Conservation (phyloP, 2,888 invertebrate genomes). For the Physocephala rufipes region DNA sequence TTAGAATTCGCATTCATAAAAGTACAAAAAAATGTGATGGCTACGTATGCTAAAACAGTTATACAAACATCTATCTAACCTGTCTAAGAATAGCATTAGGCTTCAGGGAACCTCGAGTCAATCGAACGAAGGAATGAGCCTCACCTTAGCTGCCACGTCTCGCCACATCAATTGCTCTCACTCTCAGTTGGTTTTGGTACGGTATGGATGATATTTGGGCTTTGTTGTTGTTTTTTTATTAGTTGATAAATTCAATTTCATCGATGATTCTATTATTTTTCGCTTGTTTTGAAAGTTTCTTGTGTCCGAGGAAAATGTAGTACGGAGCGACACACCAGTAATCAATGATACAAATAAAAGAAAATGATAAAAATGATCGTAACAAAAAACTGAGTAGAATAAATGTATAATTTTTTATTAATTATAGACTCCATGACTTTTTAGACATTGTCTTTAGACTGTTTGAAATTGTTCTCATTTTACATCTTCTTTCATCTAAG, state of each 20-base stretch:
- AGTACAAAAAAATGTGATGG: too few species aligned
- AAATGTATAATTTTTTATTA: not conserved
- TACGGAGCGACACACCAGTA: too few species aligned
- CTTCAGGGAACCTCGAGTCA: constrained; percentile 49
- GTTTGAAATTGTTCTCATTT: constrained; percentile 38
- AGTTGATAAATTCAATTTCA: not conserved
- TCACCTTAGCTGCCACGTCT: constrained; percentile 20
- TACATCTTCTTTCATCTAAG: constrained; percentile 10
- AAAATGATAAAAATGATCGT: too few species aligned
- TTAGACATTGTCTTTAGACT: too few species aligned
- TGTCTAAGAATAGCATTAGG: constrained; percentile 61
- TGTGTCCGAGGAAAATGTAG: too few species aligned
- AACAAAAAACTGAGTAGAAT: not conserved
- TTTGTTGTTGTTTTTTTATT: constrained; percentile 21
- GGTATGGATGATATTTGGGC: not conserved
- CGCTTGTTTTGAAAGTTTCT: constrained; percentile 11
- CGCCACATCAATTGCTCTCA: constrained; percentile 32
- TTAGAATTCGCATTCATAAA: not conserved
- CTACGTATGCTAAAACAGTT: constrained; percentile 60
- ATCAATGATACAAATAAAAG: too few species aligned
- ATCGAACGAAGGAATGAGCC: not conserved
- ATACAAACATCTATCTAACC: constrained; percentile 61
- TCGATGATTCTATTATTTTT: not conserved
- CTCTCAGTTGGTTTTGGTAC: constrained; percentile 27
- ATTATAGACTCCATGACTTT: not conserved